These are phyloP conservation scores for Glyptemys insculpta DNA, from an alignment of 2,797 vertebrate species.

Conservation along the genomic window DNA sequence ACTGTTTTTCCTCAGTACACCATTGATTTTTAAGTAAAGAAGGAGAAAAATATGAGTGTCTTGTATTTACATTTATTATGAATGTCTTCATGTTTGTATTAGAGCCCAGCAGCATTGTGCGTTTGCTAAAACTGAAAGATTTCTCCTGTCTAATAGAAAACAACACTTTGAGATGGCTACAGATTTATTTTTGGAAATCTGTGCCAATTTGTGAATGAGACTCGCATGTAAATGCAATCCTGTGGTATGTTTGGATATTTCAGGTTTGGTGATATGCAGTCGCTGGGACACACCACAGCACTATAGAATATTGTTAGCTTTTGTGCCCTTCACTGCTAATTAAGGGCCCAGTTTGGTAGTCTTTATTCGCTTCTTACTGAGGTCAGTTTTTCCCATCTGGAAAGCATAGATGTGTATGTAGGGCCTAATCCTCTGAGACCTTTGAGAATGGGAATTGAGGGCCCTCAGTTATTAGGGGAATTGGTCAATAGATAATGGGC, in stretches of 20 bases:
- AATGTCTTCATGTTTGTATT: not conserved
- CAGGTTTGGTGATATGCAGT: not conserved
- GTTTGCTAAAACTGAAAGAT: not conserved
- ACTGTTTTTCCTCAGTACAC: not conserved
- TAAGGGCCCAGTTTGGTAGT: not conserved
- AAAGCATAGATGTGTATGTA: not conserved
- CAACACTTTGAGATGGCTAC: not conserved
- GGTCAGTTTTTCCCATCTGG: not conserved
- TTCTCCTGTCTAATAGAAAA: not conserved
- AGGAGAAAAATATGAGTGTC: not conserved
- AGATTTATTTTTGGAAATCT: not conserved
- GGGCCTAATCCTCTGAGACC: not conserved
- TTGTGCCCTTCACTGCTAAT: not conserved
- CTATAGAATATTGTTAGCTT: not conserved
- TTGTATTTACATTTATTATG: not conserved
- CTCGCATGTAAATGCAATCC: not conserved
- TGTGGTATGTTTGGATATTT: not conserved
- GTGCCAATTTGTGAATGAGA: not conserved
- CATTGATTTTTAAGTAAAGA: conserved; percentile 16
- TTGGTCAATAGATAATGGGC: not conserved
- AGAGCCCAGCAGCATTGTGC: not conserved
- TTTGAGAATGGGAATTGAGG: not conserved
- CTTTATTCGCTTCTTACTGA: not conserved
- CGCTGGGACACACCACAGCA: not conserved
- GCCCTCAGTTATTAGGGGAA: not conserved